A percentile compares a stretch with the other conserved stretches of the same genome.
Conservation (phyloP, 2,113 vertebrate genomes). For the Bubalus kerabau region DNA sequence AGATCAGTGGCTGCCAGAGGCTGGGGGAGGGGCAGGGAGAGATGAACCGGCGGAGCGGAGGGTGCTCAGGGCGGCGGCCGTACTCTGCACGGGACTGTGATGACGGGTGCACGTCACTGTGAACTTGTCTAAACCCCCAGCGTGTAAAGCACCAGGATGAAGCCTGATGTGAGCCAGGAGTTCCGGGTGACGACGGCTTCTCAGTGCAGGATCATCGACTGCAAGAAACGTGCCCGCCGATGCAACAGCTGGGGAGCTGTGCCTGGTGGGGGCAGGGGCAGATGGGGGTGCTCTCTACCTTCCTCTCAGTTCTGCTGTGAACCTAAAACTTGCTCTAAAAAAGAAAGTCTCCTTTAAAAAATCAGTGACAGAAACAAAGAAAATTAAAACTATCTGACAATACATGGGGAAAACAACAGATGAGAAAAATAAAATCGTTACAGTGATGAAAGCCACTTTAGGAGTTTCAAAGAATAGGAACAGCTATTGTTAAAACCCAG, state of each 20-base stretch:
- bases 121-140: not conserved
- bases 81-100: rapidly evolving
- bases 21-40: not conserved
- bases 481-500: not conserved
- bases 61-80: rapidly evolving
- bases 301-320: not conserved
- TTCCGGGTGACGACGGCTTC: rapidly evolving
- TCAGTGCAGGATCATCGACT: rapidly evolving
- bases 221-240: rapidly evolving
- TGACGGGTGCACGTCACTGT: rapidly evolving
- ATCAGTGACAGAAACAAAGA: not conserved
- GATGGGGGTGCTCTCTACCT: not conserved
- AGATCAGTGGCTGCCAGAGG: not conserved
- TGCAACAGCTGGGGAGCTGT: not conserved
- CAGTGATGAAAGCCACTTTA: not conserved
- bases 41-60: not conserved
- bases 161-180: rapidly evolving
- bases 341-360: not conserved
- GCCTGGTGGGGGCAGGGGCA: not conserved
- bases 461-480: not conserved
- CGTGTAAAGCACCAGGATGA: not conserved
- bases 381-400: not conserved
- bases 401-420: not conserved
- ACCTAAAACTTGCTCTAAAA: not conserved
- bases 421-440: not conserved